Evolutionary conservation across 2,113 vertebrate species (phyloP).

Genomic region (Scopus umbretta): DNA sequence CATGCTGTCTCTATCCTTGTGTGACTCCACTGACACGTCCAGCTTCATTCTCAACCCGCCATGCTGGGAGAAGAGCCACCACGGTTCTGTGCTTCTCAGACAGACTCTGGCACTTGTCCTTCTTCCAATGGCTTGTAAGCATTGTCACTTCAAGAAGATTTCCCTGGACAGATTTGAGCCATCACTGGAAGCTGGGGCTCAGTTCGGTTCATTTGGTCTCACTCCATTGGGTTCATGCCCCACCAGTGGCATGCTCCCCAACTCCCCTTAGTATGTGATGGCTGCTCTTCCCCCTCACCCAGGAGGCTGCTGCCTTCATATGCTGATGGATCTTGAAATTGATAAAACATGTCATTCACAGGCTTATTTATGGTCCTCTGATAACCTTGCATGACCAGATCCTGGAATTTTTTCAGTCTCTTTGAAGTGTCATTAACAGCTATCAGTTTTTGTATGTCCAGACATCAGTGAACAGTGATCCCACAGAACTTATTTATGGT

Average conservation of each 20-base stretch:
- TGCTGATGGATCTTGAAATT: accelerated
- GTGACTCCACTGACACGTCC: neutral
- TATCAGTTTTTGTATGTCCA: neutral
- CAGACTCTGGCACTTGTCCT: neutral
- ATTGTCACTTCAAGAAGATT: neutral
- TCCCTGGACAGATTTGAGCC: neutral
- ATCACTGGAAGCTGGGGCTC: neutral
- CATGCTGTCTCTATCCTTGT: neutral
- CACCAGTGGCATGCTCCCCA: neutral
- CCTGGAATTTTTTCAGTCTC: neutral
- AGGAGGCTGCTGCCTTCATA: neutral
- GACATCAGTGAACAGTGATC: neutral
- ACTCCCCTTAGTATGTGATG: neutral
- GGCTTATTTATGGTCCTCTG: neutral
- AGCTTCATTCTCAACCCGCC: neutral
- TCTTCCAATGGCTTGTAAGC: neutral
- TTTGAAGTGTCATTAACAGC: neutral
- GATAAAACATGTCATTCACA: neutral
- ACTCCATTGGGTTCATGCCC: neutral
- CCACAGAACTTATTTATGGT: neutral
- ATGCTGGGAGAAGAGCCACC: neutral
- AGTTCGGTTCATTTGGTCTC: neutral
- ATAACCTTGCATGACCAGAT: neutral
- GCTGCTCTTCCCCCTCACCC: neutral
- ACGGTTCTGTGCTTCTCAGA: neutral